These are phyloP conservation scores for Cynaeus angustus DNA, from an alignment of 2,888 invertebrate species.

Conservation along the genomic window DNA sequence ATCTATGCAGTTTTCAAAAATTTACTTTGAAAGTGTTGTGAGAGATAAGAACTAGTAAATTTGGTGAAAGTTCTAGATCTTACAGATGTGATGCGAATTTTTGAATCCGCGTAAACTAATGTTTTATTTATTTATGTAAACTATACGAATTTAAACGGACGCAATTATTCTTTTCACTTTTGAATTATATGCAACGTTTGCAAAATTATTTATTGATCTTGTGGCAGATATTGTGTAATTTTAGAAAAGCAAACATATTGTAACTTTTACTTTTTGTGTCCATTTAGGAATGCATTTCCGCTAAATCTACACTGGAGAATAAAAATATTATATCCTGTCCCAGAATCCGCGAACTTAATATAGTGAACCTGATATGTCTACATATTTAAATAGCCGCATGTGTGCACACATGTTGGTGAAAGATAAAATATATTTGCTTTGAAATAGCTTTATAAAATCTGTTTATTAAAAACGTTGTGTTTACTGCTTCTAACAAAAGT, in stretches of 20 bases:
- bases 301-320: background rate
- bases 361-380: too few species aligned
- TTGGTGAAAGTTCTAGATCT: constrained; percentile 21
- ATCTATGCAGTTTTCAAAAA: background rate
- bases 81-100: constrained; percentile 15
- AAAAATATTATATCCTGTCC: background rate
- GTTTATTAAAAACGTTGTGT: too few species aligned
- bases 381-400: too few species aligned
- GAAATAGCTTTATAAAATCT: too few species aligned
- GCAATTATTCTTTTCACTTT: constrained; percentile 23
- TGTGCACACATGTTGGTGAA: too few species aligned
- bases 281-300: constrained; percentile 19
- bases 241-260: constrained; percentile 10
- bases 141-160: background rate
- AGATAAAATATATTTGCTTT: too few species aligned
- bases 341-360: too few species aligned
- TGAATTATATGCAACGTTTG: constrained; percentile 11
- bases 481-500: too few species aligned
- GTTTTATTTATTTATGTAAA: constrained; percentile 27
- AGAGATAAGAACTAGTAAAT: background rate
- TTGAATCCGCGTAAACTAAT: constrained; percentile 18
- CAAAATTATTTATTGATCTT: constrained; percentile 15
- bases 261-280: constrained; percentile 10
- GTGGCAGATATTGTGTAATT: constrained; percentile 8
- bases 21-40: constrained; percentile 1